Base-by-base conservation (phyloP, 2,797 vertebrate species). In the Morus bassanus region DNA sequence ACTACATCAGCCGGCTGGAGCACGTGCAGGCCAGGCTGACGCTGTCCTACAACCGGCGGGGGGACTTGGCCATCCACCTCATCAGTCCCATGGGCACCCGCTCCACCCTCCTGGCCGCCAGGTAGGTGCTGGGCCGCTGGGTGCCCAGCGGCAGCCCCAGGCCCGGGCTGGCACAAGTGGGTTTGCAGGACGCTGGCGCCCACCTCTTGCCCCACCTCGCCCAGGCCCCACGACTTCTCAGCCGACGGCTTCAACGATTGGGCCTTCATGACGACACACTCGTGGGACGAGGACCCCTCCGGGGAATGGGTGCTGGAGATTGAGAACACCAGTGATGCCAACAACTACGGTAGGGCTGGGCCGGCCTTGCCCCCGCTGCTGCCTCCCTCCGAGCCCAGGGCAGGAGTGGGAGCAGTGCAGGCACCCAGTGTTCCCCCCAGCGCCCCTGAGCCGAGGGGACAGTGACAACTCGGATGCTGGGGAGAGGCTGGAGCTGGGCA, bases 201-300 rank as follows among this genome's bases (percentile, higher is more conserved):
- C 27, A 73, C 17, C 18, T 57, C 64, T 43, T 12, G 9, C 18
- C 54, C 45, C 53, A 5, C 24, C 50, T 24, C 5, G 16, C 74
- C 39, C 96, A 99, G 99, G 96, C 99, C 99, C 33, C 99, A 99
- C 0, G 99, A 99, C 98, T 99, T 98, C 95, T 99, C 99, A 0
- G 98, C 99, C 0, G 99, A 99, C 24, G 99, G 99, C 54, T 99
- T 99, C 96, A 99, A 98, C 4, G 99, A 99, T 96, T 99, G 99
- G 99, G 99, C 99, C 41, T 99, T 99, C 94, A 99, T 99, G 99
- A 99, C 98, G 0, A 99, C 99, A 0, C 99, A 99, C 95, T 99
- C 99, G 0, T 99, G 99, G 99, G 99, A 99, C 0, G 99, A 99
- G 97, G 98, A 99, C 78, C 99, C 99, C 13, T 97, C 98, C 0